A percentile compares a stretch with the other conserved stretches of the same genome.
phyloP scores from a whole-genome alignment of 2,888 invertebrate species.

The Gisinianus flammeolus region DNA sequence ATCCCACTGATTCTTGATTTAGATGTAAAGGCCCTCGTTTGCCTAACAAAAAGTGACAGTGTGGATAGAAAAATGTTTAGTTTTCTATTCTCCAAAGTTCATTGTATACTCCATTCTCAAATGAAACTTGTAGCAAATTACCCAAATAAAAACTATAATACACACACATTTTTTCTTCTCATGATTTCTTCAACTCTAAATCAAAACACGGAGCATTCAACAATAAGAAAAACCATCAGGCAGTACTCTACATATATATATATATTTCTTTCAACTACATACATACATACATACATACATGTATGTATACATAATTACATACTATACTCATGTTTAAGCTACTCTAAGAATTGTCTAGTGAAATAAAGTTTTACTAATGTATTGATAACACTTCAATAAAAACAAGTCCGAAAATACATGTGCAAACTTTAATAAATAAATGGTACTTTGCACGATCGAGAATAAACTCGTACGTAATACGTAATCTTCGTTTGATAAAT shows the following conservation, averaged over 20 bases:
- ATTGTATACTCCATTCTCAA: not conserved
- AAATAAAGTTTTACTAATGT: too few relatives aligned
- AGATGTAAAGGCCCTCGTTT: not conserved
- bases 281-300: too few relatives aligned
- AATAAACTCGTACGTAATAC: too few relatives aligned
- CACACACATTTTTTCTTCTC: not conserved
- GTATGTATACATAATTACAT: too few relatives aligned
- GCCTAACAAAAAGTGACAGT: slow-evolving; percentile 26
- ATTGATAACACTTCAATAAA: too few relatives aligned
- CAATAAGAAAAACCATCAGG: not conserved
- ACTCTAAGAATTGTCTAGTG: too few relatives aligned
- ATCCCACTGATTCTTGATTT: slow-evolving; percentile 7
- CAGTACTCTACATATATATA: too few relatives aligned
- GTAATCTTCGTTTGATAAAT: not conserved
- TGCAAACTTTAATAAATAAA: too few relatives aligned
- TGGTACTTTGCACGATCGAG: too few relatives aligned
- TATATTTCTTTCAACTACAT: too few relatives aligned
- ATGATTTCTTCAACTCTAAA: not conserved
- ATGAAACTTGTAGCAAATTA: slow-evolving; percentile 19
- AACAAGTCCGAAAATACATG: too few relatives aligned
- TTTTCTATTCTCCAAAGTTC: slow-evolving; percentile 5
- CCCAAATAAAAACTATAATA: slow-evolving; percentile 9
- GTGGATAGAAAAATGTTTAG: slow-evolving; percentile 20
- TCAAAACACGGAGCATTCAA: not conserved
- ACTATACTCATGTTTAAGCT: too few relatives aligned